Evolutionary conservation across 2,888 invertebrate genomes (phyloP).

Genomic region (Cosmia pyralina): DNA sequence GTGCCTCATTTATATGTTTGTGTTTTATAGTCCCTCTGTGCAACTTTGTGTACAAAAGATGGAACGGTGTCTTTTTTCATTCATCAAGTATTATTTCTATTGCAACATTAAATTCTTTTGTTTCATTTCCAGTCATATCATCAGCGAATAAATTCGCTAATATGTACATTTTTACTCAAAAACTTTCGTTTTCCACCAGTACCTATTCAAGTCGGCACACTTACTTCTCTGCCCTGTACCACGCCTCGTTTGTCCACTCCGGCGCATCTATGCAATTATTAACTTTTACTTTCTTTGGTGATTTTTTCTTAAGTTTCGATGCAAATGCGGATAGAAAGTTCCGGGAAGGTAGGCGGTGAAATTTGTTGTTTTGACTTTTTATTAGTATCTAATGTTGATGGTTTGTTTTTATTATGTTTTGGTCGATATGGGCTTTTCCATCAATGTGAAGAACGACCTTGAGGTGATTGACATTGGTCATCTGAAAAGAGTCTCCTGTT

Average conservation of each 20-base stretch:
- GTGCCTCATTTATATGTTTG: not conserved
- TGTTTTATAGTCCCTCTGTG: not conserved
- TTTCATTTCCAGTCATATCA: not conserved
- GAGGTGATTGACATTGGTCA: not conserved
- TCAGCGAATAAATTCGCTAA: conserved; percentile 27
- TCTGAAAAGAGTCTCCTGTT: not conserved
- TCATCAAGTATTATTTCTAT: not conserved
- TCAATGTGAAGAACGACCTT: conserved; percentile 25
- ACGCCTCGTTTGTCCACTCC: conserved; percentile 64
- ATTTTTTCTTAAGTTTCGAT: conserved; percentile 68
- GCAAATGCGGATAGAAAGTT: conserved; percentile 79
- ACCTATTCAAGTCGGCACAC: conserved; percentile 46
- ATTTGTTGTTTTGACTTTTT: conserved; percentile 42
- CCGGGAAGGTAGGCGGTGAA: conserved; percentile 72
- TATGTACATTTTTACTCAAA: conserved; percentile 29
- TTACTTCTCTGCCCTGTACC: conserved; percentile 57
- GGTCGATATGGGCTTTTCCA: conserved; percentile 26
- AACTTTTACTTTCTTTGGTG: conserved; percentile 80
- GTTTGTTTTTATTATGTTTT: conserved; percentile 30
- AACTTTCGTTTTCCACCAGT: conserved; percentile 61
- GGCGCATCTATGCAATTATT: conserved; percentile 78
- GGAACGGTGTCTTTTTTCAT: not conserved
- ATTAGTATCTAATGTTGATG: conserved; percentile 44
- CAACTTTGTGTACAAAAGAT: not conserved
- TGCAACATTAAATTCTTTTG: not conserved